Evolutionary conservation across 2,888 invertebrate species (phyloP), one percentile per base, ranked within the genome.

Genomic region (Acrobasis consociella): DNA sequence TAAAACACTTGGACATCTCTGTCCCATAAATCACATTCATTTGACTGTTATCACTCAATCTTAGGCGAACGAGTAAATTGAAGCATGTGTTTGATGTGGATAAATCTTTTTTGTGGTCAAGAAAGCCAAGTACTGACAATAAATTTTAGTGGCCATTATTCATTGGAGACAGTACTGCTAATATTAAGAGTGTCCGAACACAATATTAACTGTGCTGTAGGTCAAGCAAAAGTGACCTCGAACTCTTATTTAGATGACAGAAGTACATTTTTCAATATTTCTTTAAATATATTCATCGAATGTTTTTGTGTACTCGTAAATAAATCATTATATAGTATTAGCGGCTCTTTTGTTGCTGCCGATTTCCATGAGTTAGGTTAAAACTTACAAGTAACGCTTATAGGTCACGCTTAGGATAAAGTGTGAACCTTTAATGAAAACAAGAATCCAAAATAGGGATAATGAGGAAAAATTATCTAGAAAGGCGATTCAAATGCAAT

Each of bases 1-100:
- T 37, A 8, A 38, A 38, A 9, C 38, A 38, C 15, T n/a, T 15
- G 2, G 13, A 31, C 31, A 38, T 52, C 9, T 52, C 49, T 15
- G 39, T 38, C 52, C 7, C n/a, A 53, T 60, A 60, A 60, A 60
- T 62, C 55, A 37, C 49, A n/a, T 31, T 55, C 13, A 56, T 62
- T 62, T 16, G 49, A 10, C 49, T 49, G 16, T 60, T 60, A 42
- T 22, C 31, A 9, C 42, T 10, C 31, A 53, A 22, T 11, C 53
- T 53, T 53, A 53, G 9, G 10, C 3, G n/a, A 37, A 53, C 3
- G 22, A 31, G 17, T 22, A n/a, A 5, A 37, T 53, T 53, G 37
- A n/a, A n/a, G 11, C 11, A n/a, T 53, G 38, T 53, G 15, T 53
- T 37, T 31, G 38, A 53, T 60, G 50, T 39, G 59, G 38, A 46